Base-by-base conservation (phyloP, 1,140 invertebrate genomes). In the Idris sp. region DNA sequence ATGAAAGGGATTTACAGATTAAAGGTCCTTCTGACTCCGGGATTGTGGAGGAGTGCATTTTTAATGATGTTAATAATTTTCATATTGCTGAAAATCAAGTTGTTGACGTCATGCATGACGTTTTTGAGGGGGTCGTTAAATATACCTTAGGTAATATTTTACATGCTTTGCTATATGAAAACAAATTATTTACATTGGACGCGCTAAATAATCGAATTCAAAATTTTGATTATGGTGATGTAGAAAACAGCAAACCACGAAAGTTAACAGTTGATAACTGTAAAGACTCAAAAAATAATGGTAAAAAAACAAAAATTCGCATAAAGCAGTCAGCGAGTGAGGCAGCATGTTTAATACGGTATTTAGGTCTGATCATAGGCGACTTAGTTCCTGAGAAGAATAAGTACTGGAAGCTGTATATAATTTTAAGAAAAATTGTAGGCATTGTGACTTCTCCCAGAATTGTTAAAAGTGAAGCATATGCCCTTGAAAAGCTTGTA, bases 1-100 rank as follows among this genome's bases (percentile, higher is more conserved):
- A 33, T 10, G 1, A 33, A 33, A 1, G 4, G 80, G 22, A 75
- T 86, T 13, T 84, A 83, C 79, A 33, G 9, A n/a, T 8, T 11
- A 33, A 11, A n/a, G 11, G 1, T 10, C 30, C 5, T 10, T 1
- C 11, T 33, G 2, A 4, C 9, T 22, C 30, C 0, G 30, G 0
- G 1, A 10, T 33, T 11, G 11, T 10, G n/a, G 75, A 79, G 72
- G 38, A 46, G 26, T 86, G 81, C 54, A 44, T 82, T 38, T 86
- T 81, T 53, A 71, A 83, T 59, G 7, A 43, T 14, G n/a, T 85
- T n/a, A 19, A 43, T 11, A 71, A 80, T 76, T 86, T 86, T 77
- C 75, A 85, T 76, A 74, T 85, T 38, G 76, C 77, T 22, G 49
- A 82, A 25, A 86, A 87, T 74, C 68, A 79, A 53, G 73, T 67